A percentile compares a stretch with the other conserved stretches of the same genome.
These are phyloP conservation scores for Calyptomena viridis DNA, from an alignment of 2,113 vertebrate species.

Conservation along the genomic window DNA sequence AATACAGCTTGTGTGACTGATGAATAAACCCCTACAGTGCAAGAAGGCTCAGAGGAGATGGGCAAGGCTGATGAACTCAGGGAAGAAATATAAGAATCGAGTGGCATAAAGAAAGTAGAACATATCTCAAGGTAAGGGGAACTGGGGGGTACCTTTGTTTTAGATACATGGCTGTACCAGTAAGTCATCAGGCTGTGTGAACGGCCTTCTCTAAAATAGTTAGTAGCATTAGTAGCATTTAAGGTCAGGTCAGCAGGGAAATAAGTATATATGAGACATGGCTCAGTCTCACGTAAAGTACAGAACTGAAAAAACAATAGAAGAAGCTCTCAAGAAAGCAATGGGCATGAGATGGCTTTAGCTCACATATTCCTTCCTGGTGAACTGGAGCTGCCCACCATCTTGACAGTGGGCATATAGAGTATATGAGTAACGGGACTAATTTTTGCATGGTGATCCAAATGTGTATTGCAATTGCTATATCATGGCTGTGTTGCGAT, in stretches of 20 bases:
- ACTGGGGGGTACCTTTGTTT: neutral
- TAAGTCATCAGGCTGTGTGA: neutral
- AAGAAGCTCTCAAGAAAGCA: neutral
- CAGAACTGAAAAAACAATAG: neutral
- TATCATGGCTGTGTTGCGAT: neutral
- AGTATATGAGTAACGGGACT: neutral
- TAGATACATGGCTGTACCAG: neutral
- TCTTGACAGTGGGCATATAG: neutral
- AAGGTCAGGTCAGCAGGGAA: neutral
- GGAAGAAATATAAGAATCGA: neutral
- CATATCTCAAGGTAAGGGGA: neutral
- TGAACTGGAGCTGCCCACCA: neutral
- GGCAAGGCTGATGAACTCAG: neutral
- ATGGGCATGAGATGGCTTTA: neutral
- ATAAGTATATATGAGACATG: accelerated
- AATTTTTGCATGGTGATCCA: neutral
- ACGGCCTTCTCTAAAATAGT: neutral
- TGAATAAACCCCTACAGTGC: neutral
- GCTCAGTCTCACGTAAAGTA: neutral
- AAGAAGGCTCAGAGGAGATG: neutral
- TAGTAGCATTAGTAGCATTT: neutral
- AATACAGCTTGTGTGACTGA: neutral
- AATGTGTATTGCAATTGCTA: neutral
- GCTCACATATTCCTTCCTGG: neutral
- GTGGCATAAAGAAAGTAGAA: neutral